Conservation (phyloP, 2,113 vertebrate genomes). For the Potamarius usumacintae region DNA sequence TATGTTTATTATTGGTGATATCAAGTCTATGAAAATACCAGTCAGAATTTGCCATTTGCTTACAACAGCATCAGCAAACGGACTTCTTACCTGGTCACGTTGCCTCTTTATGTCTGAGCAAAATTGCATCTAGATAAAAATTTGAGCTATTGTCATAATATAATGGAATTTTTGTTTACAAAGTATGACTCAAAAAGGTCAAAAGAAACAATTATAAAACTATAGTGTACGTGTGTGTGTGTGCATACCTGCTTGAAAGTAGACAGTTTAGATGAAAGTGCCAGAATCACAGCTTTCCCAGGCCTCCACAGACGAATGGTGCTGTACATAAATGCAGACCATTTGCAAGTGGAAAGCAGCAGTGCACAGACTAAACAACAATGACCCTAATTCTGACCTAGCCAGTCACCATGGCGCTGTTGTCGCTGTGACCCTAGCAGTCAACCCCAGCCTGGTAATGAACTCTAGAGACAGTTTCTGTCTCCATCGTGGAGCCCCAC, state of each 20-base stretch:
- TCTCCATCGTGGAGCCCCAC: slow-evolving; percentile 76
- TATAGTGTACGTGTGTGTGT: not conserved
- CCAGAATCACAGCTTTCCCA: slow-evolving; percentile 24
- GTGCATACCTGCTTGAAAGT: not conserved
- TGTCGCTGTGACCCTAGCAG: slow-evolving; percentile 63
- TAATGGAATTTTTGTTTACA: not conserved
- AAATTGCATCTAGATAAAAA: not conserved
- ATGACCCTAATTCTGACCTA: slow-evolving; percentile 71
- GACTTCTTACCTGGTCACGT: not conserved
- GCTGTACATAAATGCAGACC: slow-evolving; percentile 72
- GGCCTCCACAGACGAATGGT: slow-evolving; percentile 52
- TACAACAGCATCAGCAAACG: not conserved
- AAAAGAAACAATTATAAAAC: not conserved
- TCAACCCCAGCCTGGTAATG: slow-evolving; percentile 72
- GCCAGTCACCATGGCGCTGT: slow-evolving; percentile 45
- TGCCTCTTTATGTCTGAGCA: not conserved
- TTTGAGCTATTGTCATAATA: not conserved
- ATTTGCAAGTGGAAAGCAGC: slow-evolving; percentile 72
- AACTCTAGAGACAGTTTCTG: slow-evolving; percentile 71
- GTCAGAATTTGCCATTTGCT: not conserved
- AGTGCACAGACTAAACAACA: slow-evolving; percentile 82
- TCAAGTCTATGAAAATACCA: not conserved
- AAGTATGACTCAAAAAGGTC: not conserved
- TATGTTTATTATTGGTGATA: not conserved
- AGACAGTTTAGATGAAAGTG: slow-evolving; percentile 14